Evolutionary conservation across 2,113 vertebrate species (phyloP).

Genomic region (Heterochromis multidens): DNA sequence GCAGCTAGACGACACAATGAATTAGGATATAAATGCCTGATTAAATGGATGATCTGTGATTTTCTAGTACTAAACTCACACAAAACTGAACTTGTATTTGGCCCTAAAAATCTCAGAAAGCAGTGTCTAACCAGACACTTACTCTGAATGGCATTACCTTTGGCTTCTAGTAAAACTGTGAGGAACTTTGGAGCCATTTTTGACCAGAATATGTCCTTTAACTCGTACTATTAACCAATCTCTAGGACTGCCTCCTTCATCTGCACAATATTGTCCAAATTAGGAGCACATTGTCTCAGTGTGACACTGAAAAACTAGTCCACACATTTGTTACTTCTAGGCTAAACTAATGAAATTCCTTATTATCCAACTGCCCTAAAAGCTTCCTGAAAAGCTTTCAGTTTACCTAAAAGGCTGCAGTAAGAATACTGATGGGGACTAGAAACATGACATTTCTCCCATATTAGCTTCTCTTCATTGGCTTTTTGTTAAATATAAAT

Average conservation of each 20-base stretch:
- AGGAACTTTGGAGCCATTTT: neutral
- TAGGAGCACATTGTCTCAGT: neutral
- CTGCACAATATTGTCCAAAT: neutral
- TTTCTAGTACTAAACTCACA: no score
- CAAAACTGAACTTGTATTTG: no score
- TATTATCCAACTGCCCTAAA: neutral
- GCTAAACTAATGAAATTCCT: neutral
- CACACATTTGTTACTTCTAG: neutral
- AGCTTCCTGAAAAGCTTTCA: neutral
- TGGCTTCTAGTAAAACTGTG: neutral
- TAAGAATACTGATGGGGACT: neutral
- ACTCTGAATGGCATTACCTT: neutral
- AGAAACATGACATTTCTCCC: neutral
- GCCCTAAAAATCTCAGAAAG: neutral
- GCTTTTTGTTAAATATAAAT: neutral
- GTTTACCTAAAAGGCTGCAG: neutral
- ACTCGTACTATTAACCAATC: neutral
- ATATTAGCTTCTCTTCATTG: neutral
- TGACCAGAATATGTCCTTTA: neutral
- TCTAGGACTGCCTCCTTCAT: neutral
- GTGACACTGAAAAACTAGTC: neutral
- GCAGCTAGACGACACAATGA: neutral
- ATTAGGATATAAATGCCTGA: neutral
- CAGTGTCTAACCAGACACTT: neutral
- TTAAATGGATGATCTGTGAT: neutral